Evolutionary conservation across 2,888 invertebrate genomes (phyloP), one percentile per base, ranked within the genome.

Genomic region (Oegoconia quadripuncta): DNA sequence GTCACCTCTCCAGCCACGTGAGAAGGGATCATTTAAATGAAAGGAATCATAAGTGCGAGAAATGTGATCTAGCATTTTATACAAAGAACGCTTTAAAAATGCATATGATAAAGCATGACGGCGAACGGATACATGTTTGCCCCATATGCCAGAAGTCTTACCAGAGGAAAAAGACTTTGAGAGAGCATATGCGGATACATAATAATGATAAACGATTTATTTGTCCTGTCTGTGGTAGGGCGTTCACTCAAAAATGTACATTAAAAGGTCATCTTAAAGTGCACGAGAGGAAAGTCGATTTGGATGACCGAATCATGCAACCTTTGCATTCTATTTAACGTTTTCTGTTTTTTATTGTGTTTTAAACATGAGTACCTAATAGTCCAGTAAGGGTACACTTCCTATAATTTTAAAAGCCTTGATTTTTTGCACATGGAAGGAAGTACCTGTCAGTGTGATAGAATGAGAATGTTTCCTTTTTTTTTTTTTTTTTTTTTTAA

Each of bases 61-160:
- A 88, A 20, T 90, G 90, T 28, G 82, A 88, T 17, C 54, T 84
- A 2, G 88, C 88, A 0, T 90, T 90, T 43, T 89, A 88, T 37
- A 87, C 88, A 0, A 84, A 84, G 42, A 89, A 89, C 34, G 88
- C 89, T 4, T 54, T 90, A 16, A 89, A 89, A 41, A 88, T 88
- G 74, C 90, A 90, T 41, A 88, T 88, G 83, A 88, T 89, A 1
- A 89, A 87, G 9, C 90, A 90, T 28, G 88, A 89, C 1, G 89
- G 88, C 0, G 84, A 86, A 15, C 53, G 89, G 11, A 89, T 89
- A 15, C 89, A 88, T 16, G 70, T 74, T 0, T 90, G 90, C 42
- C 71, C 68, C 5, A 72, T 89, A 0, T 90, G 90, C 34, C 68
- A 82, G 37, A 89, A 89, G 52, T 76, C 81, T 0, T 88, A 88